Percentiles rank a stretch among this genome's conserved stretches.
phyloP scores from a whole-genome alignment of 2,797 vertebrate genomes.

The Gambelia wislizenii region DNA sequence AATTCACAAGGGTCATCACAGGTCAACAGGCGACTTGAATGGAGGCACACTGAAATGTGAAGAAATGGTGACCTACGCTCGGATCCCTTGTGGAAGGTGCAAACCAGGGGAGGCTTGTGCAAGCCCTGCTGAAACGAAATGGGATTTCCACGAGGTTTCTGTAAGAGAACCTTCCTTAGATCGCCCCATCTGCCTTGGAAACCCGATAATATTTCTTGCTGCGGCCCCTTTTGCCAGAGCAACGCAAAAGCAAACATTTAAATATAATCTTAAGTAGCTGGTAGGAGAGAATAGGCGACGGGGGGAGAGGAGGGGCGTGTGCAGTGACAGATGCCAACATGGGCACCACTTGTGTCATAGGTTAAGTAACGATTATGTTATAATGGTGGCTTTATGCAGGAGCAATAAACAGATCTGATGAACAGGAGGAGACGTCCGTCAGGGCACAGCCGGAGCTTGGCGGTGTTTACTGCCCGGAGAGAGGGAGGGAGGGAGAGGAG shows the following conservation, averaged over 20 bases:
- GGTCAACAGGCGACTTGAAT: no score
- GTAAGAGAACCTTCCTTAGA: not conserved
- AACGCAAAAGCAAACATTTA: no score
- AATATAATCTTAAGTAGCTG: not conserved
- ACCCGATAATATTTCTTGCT: not conserved
- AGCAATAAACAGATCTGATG: slow-evolving; percentile 10
- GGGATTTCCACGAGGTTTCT: not conserved
- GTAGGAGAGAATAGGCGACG: not conserved
- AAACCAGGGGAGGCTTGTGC: no score
- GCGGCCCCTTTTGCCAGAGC: not conserved
- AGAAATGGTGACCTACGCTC: no score
- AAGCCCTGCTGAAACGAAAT: no score
- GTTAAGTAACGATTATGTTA: slow-evolving; percentile 49
- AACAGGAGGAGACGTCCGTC: slow-evolving; percentile 21
- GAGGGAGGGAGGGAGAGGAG: not conserved
- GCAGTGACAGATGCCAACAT: not conserved
- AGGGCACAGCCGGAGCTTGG: not conserved
- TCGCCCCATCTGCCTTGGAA: not conserved
- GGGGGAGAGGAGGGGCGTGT: not conserved
- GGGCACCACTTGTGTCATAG: slow-evolving; percentile 4
- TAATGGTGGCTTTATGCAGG: slow-evolving; percentile 39
- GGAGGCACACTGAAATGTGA: no score
- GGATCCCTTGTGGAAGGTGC: not conserved
- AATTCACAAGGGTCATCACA: no score
- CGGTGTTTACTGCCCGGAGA: slow-evolving; percentile 39